Base-by-base conservation (phyloP, 2,888 invertebrate genomes). In the Drosophila eohydei region DNA sequence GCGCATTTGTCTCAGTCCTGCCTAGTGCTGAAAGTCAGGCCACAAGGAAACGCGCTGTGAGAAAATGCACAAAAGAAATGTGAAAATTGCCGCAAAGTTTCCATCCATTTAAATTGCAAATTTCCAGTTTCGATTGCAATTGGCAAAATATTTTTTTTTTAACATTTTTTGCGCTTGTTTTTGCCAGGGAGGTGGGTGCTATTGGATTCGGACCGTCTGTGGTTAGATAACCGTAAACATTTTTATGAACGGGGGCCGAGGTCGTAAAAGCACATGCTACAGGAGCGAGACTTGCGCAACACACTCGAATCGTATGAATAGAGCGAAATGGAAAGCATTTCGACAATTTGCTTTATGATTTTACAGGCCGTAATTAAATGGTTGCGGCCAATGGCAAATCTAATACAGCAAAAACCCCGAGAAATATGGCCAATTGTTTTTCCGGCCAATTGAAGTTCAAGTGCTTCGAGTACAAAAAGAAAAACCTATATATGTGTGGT, bases 101-200 rank as follows among this genome's bases (percentile, higher is more conserved):
- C 63, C 77, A 83, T 70, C 82, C 84, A 85, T 83, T 85, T 86
- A 85, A 85, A 83, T 85, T 85, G 84, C 84, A 85, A 82, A 85
- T 83, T 84, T 83, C 82, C 80, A 81, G 84, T 85, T 85, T 85
- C 86, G 80, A 83, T 84, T 82, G 81, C 78, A 77, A 70, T 78
- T 78, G 76, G 60, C 64, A 69, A 83, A 81, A 69, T 57, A n/a
- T 71, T 46, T 57, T 72, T 71, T 67, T 55, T 69, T 71, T 41
- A 2, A 0, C 16, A 46, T 32, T 59, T 59, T 60, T 57, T 51
- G 40, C 54, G 32, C 32, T 43, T 56, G 55, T 56, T 60, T 26
- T 54, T 9, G 16, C 21, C 8, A 36, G 30, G 40, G 59, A 11
- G 30, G 41, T 46, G 65, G 51, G 51, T 71, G 66, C 32, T 46